Percentiles rank a stretch among this genome's conserved stretches.
Conservation (phyloP, 2,797 vertebrate species). For the Anolis apletophallus region DNA sequence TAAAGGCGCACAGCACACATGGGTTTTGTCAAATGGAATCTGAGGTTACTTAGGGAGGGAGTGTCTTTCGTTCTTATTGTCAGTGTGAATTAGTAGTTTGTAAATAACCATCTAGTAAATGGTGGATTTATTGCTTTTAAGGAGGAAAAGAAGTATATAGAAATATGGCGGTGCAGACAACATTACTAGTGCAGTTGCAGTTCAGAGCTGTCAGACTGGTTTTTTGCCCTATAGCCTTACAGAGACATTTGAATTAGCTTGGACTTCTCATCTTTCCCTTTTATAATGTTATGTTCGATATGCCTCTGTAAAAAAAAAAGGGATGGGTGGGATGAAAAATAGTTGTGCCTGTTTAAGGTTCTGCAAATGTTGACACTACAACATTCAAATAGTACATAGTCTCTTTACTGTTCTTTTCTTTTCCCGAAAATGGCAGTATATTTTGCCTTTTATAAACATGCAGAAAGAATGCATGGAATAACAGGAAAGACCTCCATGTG, state of each 20-base stretch:
- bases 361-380: constrained; percentile 52
- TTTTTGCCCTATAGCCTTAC: constrained; percentile 64
- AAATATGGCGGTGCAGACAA: constrained; percentile 19
- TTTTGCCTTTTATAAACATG: constrained; percentile 67
- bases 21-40: constrained; percentile 59
- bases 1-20: constrained; percentile 59
- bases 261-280: constrained; percentile 73
- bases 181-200: constrained; percentile 51
- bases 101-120: constrained; percentile 63
- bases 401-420: constrained; percentile 63
- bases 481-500: constrained; percentile 57
- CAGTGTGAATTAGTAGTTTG: constrained; percentile 68
- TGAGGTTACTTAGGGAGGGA: constrained; percentile 48
- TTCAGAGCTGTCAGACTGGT: constrained; percentile 68
- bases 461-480: constrained; percentile 62
- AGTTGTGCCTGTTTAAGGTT: constrained; percentile 38
- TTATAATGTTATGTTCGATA: constrained; percentile 70
- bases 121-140: constrained; percentile 55
- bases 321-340: constrained; percentile 58
- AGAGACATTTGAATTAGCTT: constrained; percentile 64
- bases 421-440: constrained; percentile 56
- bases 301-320: constrained; percentile 64
- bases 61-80: constrained; percentile 56
- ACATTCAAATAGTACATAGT: constrained; percentile 45
- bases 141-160: constrained; percentile 21